These are phyloP conservation scores for Drosophila santomea DNA, from an alignment of 1,140 invertebrate species.

Conservation along the genomic window DNA sequence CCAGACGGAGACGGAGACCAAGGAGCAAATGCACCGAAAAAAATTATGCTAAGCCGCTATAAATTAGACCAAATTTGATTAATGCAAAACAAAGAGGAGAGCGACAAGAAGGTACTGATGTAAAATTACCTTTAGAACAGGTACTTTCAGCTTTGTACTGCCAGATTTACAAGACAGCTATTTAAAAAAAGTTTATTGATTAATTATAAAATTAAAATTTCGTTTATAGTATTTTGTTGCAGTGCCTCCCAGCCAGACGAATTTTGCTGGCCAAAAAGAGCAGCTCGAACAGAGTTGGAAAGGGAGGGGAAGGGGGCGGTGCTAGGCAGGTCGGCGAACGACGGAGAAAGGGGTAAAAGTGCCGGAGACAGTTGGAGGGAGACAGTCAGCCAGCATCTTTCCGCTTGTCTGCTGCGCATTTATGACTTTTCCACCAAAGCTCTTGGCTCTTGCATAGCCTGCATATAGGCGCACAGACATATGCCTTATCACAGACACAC, in stretches of 20 bases:
- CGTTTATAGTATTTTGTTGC: neutral
- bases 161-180: too few relatives aligned
- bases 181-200: too few relatives aligned
- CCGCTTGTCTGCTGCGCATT: constrained; percentile 78
- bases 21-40: constrained; percentile 6
- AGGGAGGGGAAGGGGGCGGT: neutral
- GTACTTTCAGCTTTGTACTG: too few relatives aligned
- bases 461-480: constrained; percentile 76
- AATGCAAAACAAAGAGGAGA: too few relatives aligned
- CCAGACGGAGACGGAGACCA: constrained; percentile 18
- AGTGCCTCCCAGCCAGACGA: constrained; percentile 28
- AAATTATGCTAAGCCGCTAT: neutral
- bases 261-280: constrained; percentile 47
- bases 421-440: constrained; percentile 62
- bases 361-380: constrained; percentile 11
- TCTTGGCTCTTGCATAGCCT: constrained; percentile 55
- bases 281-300: neutral
- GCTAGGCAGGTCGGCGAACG: too few relatives aligned
- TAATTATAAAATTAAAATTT: too few relatives aligned
- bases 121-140: too few relatives aligned
- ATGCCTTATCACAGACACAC: constrained; percentile 71
- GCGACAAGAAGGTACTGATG: too few relatives aligned
- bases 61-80: neutral
- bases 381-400: constrained; percentile 78
- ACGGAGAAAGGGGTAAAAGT: neutral